Evolutionary conservation across 2,888 invertebrate species (phyloP), one percentile per base, ranked within the genome.

Genomic region (Adela reaumurella): DNA sequence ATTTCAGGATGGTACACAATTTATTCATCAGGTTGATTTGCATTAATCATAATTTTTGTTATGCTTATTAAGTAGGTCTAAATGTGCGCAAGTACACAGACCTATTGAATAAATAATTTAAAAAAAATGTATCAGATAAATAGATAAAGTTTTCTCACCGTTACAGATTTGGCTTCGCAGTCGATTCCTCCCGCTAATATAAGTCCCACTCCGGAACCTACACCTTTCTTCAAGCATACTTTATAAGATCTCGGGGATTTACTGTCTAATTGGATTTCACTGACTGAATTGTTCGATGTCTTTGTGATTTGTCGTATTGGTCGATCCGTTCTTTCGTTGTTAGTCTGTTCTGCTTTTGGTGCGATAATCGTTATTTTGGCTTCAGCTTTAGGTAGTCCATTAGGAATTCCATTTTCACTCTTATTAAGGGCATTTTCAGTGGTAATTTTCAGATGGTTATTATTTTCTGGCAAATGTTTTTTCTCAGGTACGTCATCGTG

Each of bases 81-180:
- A n/a, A n/a, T n/a, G n/a, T n/a, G n/a, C n/a, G n/a, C n/a, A n/a
- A n/a, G n/a, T n/a, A n/a, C n/a, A n/a, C n/a, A n/a, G n/a, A n/a
- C n/a, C n/a, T n/a, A n/a, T n/a, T n/a, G n/a, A n/a, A n/a, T n/a
- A n/a, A n/a, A n/a, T n/a, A n/a, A n/a, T 16, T n/a, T n/a, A n/a
- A n/a, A 49, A 41, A n/a, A 48, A 17, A 28, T 19, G 45, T 17
- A 5, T 35, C 35, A 49, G 20, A 29, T 41, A 46, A 42, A 47
- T 50, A 46, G 19, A 16, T 50, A 46, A 48, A 6, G 24, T 29
- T 46, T 54, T 74, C 85, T 76, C 69, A 92, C 93, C 62, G 92
- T 93, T 55, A 94, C 92, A 69, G 93, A 92, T 76, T 93, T 94
- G 60, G 89, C 88, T 80, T 94, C 94, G 65, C 93, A 94, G 66